Percentiles rank a stretch among this genome's conserved stretches.
These are phyloP conservation scores for human DNA, from an alignment of 2,113 vertebrate genomes.

Conservation along the genomic window GRCh38 chr17:15202001-15202500, in stretches of 20 bases:
- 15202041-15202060: slow-evolving; percentile 79
- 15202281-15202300: slow-evolving; percentile 81
- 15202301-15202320: slow-evolving; percentile 60
- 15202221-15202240: slow-evolving; percentile 59
- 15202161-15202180: slow-evolving; percentile 68
- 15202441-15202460: slow-evolving; percentile 46
- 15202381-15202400: slow-evolving; percentile 47
- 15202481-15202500: slow-evolving; percentile 66
- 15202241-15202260: slow-evolving; percentile 79
- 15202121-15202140: slow-evolving; percentile 66
- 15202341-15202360: slow-evolving; percentile 59
- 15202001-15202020: slow-evolving; percentile 80
- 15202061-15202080: slow-evolving; percentile 81
- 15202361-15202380: slow-evolving; percentile 55
- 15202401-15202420: slow-evolving; percentile 32
- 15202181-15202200: slow-evolving; percentile 79
- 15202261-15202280: slow-evolving; percentile 83
- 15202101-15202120: slow-evolving; percentile 72
- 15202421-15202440: neutral
- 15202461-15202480: slow-evolving; percentile 52
- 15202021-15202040: slow-evolving; percentile 80
- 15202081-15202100: slow-evolving; percentile 85
- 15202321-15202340: slow-evolving; percentile 75
- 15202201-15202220: slow-evolving; percentile 80
- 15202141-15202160: slow-evolving; percentile 76